Base-by-base conservation (phyloP, 2,113 vertebrate genomes). In the Tringa solitaria region DNA sequence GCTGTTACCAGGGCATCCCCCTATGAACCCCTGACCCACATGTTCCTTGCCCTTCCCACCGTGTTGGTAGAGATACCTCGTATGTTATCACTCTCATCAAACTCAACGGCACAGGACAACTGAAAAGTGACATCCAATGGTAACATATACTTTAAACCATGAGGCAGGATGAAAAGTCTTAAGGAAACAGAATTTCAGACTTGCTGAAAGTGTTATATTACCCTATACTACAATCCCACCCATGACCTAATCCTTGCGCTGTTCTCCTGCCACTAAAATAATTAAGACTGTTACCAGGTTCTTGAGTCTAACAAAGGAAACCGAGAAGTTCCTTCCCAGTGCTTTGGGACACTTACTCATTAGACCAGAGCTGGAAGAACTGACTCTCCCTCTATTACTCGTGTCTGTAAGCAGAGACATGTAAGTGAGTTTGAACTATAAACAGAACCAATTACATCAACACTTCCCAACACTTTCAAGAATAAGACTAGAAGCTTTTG, bases 391-490 rank as follows among this genome's bases (percentile, higher is more conserved):
- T 81, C 45, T 86, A 70, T 78, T 79, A 73, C 76, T 95, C 3
- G 1, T 53, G 61, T 54, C 75, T 95, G 56, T 61, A 77, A 94
- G 64, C 39, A 59, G 72, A 95, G 50, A 86, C 54, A 33, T 30
- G 32, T 56, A 79, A 94, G 88, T 19, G 67, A 85, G 89, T 95
- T 89, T 95, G 91, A 94, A 94, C 95, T 94, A 87, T 87, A 96
- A 95, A 97, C 88, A 94, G 83, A 93, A 94, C 75, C 93, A 96
- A 96, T 96, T 91, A 93, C 80, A 92, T 92, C 90, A 94, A 95
- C 91, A 91, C 96, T 97, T 96, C 87, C 90, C 95, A 93, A 39
- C 5, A 17, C 87, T 96, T 97, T 93, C 93, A 95, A 94, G 93
- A 96, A 90, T 60, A 93, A 94, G 91, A 86, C 86, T 73, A 41